Conservation (phyloP, 2,113 vertebrate species). For the Zapornia atra region DNA sequence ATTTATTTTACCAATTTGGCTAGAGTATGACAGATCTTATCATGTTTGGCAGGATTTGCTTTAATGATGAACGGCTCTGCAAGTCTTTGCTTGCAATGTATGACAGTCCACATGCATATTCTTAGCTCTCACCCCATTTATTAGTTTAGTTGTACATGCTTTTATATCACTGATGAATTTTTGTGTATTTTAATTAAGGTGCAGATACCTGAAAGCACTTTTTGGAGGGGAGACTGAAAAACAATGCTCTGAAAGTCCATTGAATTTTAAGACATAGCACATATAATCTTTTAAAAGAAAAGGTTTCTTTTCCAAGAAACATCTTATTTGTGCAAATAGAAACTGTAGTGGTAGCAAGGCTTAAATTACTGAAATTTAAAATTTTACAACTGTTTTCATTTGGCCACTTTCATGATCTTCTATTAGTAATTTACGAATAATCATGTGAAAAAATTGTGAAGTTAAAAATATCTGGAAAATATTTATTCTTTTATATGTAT, state of each 20-base stretch:
- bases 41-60: constrained; percentile 55
- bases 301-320: not conserved
- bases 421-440: not conserved
- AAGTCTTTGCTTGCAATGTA: constrained; percentile 66
- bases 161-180: not conserved
- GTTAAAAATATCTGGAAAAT: not conserved
- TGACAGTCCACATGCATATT: constrained; percentile 47
- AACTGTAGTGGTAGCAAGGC: not conserved
- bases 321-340: not conserved
- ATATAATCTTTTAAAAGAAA: not conserved
- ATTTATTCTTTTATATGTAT: not conserved
- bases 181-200: constrained; percentile 17
- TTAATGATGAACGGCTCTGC: constrained; percentile 52
- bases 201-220: not conserved
- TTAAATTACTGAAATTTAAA: not conserved
- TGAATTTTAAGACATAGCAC: not conserved
- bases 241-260: not conserved
- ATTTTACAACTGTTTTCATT: not conserved
- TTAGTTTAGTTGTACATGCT: not conserved
- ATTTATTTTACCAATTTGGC: constrained; percentile 63
- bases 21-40: constrained; percentile 62
- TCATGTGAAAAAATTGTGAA: not conserved
- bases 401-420: not conserved
- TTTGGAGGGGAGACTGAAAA: not conserved
- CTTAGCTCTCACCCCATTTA: constrained; percentile 51